Evolutionary conservation across 2,888 invertebrate genomes (phyloP), one percentile per base, ranked within the genome.

Genomic region (Eupithecia subumbrata): DNA sequence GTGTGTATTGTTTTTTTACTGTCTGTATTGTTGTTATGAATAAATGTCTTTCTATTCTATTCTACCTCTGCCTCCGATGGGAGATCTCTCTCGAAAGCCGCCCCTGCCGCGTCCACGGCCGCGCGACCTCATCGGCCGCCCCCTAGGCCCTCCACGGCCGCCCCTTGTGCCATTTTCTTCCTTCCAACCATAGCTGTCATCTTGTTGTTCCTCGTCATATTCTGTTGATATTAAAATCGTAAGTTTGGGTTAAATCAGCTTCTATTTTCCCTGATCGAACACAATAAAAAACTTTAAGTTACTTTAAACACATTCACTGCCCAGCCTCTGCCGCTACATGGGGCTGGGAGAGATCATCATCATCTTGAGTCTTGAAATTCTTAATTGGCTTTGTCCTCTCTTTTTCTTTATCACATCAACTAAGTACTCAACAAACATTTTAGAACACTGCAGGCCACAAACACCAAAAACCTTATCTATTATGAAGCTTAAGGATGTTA

Each of bases 11-110:
- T 30, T 30, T 30, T 30, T 30, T 30, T 30, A 30, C 30, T 30
- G 30, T 30, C 3, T 30, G 30, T 30, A 30, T 30, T 30, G 30
- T 30, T 30, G 30, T 30, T 30, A 30, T 30, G 30, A 30, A 30
- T 30, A 30, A 30, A 30, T 30, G 30, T 30, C 30, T 30, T 30
- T 30, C 30, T 30, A 30, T 30, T 30, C 30, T 30, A 30, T 30
- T 30, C 67, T 43, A 69, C 73, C 76, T 76, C 76, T 68, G 22
- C 66, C 66, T 60, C 71, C 69, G 3, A 66, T 77, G 0, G 91
- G 91, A 5, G 92, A 91, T 18, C 91, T 86, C 0, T 94, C 95
- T 4, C 91, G 86, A 81, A 89, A 95, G 75, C 79, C 81, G 0
- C 85, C 84, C 0, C 73, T 84, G 0, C 86, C 87, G n/a, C 88